Conservation (phyloP, 2,113 vertebrate genomes). For the Lonchura striata region DNA sequence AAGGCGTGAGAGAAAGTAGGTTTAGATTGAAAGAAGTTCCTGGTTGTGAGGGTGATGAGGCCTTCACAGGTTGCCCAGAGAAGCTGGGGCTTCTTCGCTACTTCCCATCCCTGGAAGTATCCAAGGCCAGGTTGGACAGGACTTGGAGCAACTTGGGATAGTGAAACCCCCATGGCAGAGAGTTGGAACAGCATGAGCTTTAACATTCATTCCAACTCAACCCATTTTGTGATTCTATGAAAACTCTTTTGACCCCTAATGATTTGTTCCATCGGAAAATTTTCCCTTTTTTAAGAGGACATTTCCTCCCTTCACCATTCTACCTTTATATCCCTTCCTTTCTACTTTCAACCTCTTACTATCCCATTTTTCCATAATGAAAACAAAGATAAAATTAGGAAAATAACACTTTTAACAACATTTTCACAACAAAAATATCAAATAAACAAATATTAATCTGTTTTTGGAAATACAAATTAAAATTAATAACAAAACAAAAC, state of each 20-base stretch:
- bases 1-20: neutral
- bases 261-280: neutral
- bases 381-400: neutral
- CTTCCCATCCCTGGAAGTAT: neutral
- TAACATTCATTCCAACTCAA: neutral
- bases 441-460: neutral
- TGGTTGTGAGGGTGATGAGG: neutral
- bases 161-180: neutral
- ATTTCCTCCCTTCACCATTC: neutral
- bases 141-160: neutral
- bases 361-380: neutral
- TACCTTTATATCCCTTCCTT: neutral
- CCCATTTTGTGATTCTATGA: neutral
- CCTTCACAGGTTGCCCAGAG: neutral
- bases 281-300: neutral
- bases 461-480: neutral
- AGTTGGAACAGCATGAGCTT: neutral
- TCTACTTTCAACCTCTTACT: neutral
- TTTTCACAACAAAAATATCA: neutral
- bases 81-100: neutral
- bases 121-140: neutral
- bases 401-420: neutral
- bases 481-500: neutral
- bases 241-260: neutral
- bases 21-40: neutral